Conservation (phyloP, 92 coral and sea anemone genomes). For the Zoanthus sansibaricus region DNA sequence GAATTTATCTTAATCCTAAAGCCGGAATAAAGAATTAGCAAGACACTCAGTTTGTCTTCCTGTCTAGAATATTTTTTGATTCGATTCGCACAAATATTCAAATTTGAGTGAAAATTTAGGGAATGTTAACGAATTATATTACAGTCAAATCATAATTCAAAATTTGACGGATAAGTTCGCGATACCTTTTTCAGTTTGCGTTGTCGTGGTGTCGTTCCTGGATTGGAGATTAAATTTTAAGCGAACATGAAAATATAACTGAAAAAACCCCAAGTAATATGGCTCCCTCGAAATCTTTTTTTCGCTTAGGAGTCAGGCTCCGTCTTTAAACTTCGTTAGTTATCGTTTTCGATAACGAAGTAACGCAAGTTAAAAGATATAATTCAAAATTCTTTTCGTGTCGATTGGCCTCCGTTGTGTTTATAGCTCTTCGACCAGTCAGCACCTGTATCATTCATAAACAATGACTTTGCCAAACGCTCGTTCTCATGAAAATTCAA, state of each 20-base stretch:
- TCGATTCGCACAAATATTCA: not conserved
- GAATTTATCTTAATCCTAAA: not conserved
- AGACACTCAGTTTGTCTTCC: not conserved
- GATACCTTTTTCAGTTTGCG: not conserved
- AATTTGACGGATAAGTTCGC: not conserved
- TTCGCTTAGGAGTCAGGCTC: not conserved
- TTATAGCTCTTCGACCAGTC: not conserved
- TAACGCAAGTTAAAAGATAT: too few species aligned
- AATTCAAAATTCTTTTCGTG: not conserved
- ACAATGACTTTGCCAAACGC: slow-evolving; percentile 1
- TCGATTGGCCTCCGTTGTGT: slow-evolving; percentile 3
- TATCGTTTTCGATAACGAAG: not conserved
- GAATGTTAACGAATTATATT: not conserved
- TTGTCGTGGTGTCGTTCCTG: not conserved
- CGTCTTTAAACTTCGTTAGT: not conserved
- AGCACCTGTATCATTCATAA: slow-evolving; percentile 7
- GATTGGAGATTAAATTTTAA: not conserved
- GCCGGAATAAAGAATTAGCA: not conserved
- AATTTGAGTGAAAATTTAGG: not conserved
- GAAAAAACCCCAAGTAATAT: not conserved
- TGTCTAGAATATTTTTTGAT: not conserved
- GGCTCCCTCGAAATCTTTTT: not conserved
- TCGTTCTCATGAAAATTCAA: slow-evolving; percentile 40
- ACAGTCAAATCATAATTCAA: not conserved
- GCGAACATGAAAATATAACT: not conserved